Base-by-base conservation (phyloP, 2,113 vertebrate species). In the Corythornis cristatus region DNA sequence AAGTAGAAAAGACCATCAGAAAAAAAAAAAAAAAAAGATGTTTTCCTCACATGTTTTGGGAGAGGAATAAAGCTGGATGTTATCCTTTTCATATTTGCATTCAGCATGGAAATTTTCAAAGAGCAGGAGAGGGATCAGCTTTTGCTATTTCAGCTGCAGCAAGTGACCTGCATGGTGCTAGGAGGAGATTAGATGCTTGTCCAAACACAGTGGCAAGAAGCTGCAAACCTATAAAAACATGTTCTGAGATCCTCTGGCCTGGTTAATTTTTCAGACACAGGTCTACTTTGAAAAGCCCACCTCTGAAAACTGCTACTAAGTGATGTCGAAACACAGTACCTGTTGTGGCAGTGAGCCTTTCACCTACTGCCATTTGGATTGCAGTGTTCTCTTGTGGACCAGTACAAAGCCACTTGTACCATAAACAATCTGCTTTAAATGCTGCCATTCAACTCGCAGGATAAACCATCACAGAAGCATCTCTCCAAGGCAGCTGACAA, bases 31-130 rank as follows among this genome's bases (percentile, higher is more conserved):
- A 61, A 45, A 68, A 83, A 54, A 43, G 46, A 29, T 9, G 13
- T 3, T 94, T 25, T 29, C 83, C 28, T 9, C 9, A 22, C 17
- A 6, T 28, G 5, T 74, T 93, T 77, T 57, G 18, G 29, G 14
- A 21, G 37, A 91, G 26, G 78, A 97, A 92, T 92, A 92, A 93
- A 96, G 21, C 53, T 54, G 15, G 28, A 15, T 23, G 12, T 53
- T 97, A 56, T 64, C 26, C 20, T 95, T 95, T 87, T 82, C 87
- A 50, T 74, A 96, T 88, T 91, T 87, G 65, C 53, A 53, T 70
- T 88, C 65, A 91, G 57, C 83, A 93, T 50, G 45, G 91, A 86
- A 91, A 93, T 87, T 94, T 96, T 96, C 80, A 67, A 95, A 95
- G 23, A 86, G 33, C 31, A 75, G 88, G 56, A 53, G 75, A 91